Percentiles rank a stretch among this genome's conserved stretches.
These are phyloP conservation scores for Chaunax sp. DNA, from an alignment of 2,797 vertebrate genomes.

Conservation along the genomic window DNA sequence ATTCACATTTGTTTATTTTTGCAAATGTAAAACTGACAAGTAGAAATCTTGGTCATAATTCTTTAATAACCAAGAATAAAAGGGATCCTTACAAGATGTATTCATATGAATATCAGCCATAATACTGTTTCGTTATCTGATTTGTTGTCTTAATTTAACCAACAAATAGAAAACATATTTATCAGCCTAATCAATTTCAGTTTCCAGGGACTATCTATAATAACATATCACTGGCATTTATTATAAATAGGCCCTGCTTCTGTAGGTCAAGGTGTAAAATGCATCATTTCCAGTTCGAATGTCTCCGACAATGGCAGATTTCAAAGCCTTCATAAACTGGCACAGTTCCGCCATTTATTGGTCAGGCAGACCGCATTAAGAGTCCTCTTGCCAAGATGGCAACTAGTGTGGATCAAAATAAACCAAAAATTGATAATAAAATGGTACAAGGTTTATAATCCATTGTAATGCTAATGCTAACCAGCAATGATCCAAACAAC, in stretches of 20 bases:
- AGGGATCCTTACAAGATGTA: neutral
- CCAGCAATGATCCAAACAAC: too few species aligned
- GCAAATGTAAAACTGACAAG: neutral
- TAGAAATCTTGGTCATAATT: neutral
- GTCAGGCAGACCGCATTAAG: neutral
- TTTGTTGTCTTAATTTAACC: neutral
- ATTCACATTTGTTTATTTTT: neutral
- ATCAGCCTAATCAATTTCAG: neutral
- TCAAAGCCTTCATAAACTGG: slow-evolving; percentile 5
- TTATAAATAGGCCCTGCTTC: neutral
- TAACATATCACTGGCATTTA: neutral
- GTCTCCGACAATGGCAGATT: slow-evolving; percentile 1
- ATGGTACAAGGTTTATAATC: too few species aligned
- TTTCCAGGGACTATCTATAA: neutral
- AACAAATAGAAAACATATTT: too few species aligned
- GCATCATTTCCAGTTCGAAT: slow-evolving; percentile 12
- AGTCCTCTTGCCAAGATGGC: too few species aligned
- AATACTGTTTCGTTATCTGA: neutral
- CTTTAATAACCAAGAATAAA: neutral
- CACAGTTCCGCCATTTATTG: too few species aligned
- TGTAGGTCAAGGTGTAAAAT: slow-evolving; percentile 3
- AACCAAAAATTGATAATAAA: slow-evolving; percentile 1
- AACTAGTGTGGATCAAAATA: neutral
- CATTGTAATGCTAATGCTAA: too few species aligned
- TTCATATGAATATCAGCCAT: too few species aligned